These are phyloP conservation scores for Chroicocephalus ridibundus DNA, from an alignment of 2,113 vertebrate genomes.

Conservation along the genomic window DNA sequence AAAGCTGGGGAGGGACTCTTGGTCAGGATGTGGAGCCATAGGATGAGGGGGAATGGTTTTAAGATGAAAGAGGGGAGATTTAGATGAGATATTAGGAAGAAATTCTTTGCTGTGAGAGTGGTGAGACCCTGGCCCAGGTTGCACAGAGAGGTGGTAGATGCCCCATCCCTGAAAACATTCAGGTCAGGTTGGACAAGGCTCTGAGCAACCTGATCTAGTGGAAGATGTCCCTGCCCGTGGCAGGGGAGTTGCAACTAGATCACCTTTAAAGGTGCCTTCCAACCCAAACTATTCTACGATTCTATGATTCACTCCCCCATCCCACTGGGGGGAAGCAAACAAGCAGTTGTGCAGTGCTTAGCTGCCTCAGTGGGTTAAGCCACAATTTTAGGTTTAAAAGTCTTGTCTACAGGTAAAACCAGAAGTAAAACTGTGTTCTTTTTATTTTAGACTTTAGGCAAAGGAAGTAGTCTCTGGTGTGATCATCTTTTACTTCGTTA, in stretches of 20 bases:
- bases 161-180: not conserved
- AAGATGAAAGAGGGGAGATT: not conserved
- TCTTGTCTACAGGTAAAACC: not conserved
- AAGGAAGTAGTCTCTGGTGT: not conserved
- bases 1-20: not conserved
- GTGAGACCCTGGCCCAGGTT: not conserved
- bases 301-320: not conserved
- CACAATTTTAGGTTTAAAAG: not conserved
- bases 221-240: not conserved
- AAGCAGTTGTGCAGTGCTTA: fast-evolving
- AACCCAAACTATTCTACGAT: not conserved
- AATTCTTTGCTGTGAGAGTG: no score
- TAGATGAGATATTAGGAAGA: not conserved
- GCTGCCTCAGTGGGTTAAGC: fast-evolving
- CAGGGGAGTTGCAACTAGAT: not conserved
- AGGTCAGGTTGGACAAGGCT: not conserved
- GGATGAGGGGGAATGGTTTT: not conserved
- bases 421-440: not conserved
- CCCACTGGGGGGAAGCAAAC: fast-evolving
- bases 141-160: not conserved
- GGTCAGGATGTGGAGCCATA: not conserved
- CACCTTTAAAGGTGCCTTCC: not conserved
- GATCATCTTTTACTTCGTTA: not conserved
- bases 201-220: not conserved
- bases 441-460: not conserved